A percentile compares a stretch with the other conserved stretches of the same genome.
These are phyloP conservation scores for Rousettus leschenaultii DNA, from an alignment of 2,113 vertebrate genomes.

Conservation along the genomic window DNA sequence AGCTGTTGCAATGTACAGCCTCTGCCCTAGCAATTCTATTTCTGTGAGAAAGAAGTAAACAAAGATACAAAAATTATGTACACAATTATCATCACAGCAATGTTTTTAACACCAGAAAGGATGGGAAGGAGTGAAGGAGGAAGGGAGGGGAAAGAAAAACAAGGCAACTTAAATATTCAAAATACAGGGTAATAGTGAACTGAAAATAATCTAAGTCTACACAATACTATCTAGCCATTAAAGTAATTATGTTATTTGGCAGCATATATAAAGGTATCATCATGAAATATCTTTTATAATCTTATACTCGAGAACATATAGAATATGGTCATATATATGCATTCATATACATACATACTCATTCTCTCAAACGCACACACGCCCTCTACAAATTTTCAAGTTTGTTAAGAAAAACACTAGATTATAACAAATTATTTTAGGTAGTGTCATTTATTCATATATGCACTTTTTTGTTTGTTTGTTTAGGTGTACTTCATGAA, in stretches of 20 bases:
- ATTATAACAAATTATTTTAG: background rate
- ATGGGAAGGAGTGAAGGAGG: no score
- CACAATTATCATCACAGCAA: background rate
- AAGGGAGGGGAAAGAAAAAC: background rate
- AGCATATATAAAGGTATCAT: background rate
- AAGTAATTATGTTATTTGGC: background rate
- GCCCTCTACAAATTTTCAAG: background rate
- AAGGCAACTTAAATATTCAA: background rate
- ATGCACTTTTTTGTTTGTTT: background rate
- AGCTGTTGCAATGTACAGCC: background rate
- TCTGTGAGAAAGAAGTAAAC: background rate
- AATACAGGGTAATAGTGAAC: background rate
- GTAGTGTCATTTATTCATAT: background rate
- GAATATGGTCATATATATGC: background rate
- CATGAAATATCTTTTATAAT: background rate
- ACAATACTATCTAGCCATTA: background rate
- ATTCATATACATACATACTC: background rate
- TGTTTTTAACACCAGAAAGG: background rate
- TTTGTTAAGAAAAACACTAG: slow-evolving; percentile 6
- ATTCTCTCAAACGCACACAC: background rate
- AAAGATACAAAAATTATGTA: background rate
- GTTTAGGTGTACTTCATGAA: background rate
- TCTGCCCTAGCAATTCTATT: background rate
- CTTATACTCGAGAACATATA: background rate
- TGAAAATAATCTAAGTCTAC: background rate